Base-by-base conservation (phyloP, 2,113 vertebrate genomes). In the Bungarus multicinctus region DNA sequence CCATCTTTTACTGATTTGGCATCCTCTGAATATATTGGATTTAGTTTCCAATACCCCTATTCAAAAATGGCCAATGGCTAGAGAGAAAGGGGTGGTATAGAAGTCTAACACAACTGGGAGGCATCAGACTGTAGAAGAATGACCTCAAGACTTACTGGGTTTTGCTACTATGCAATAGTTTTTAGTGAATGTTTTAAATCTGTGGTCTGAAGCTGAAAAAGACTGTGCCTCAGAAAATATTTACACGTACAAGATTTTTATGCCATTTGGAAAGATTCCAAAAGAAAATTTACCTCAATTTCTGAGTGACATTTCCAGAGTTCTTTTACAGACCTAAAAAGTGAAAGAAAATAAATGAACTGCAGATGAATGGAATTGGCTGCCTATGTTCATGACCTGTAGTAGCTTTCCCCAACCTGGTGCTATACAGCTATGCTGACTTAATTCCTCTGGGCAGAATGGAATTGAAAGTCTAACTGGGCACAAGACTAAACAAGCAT, bases 271-370 rank as follows among this genome's bases (percentile, higher is more conserved):
- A 93, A 94, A 86, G 20, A 91, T 1, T 2, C 5, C 0, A 50
- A 95, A 93, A 2, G 14, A 14, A 14, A 88, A 50, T 87, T 94
- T 97, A 99, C 98, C 98, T 98, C 97, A 10, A 97, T 94, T 90
- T 96, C 97, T 6, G 2, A 1, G 20, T 99, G 98, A 5, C 97
- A 97, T 92, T 96, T 96, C 98, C 98, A 99, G 92, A 98, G 95
- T n/a, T 97, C 95, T 88, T 85, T 39, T 91, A 98, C 87, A 4
- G 98, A 98, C 45, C 98, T 99, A 91, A 91, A 94, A 39, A 43
- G 39, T 93, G 27, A 91, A 54, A 88, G 27, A 91, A 16, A 52
- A 89, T 2, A 53, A 2, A 7, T 30, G 12, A 74, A 34, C 10
- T 34, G 25, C 10, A 27, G 4, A 88, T 43, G 50, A 12, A 39